Base-by-base conservation (phyloP, 1,140 invertebrate species). In the Solenopsis fugax region DNA sequence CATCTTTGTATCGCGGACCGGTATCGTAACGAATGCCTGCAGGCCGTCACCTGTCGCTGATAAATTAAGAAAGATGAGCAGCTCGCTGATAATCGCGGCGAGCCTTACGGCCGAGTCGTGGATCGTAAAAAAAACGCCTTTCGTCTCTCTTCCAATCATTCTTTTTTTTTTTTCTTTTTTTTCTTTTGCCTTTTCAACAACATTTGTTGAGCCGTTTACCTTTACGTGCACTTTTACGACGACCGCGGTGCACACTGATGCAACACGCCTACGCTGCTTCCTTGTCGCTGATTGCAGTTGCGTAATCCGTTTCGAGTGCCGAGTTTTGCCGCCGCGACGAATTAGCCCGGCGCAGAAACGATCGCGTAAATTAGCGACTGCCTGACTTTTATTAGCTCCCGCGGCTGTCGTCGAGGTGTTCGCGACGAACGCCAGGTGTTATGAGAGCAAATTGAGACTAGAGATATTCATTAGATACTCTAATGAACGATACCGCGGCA, bases 331-430 rank as follows among this genome's bases (percentile, higher is more conserved):
- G 45, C 18, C 60, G 34, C 37, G 72, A 54, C 56, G 67, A 87
- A 72, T 87, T 81, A 72, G 67, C 50, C n/a, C 41, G 7, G 76
- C 52, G 69, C 56, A 34, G 69, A 34, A 82, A 82, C 69, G 67
- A 75, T 24, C 86, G 50, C 52, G 76, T 87, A 88, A 88, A 82
- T 88, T 87, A 87, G 21, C 67, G 45, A 48, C 18, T 7, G 37
- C 18, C 21, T 58, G 87, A 87, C 86, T 88, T 88, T 88, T 87
- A 88, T 88, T 50, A 77, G 72, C 29, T 69, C 21, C 45, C 41
- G 29, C 60, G 34, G 50, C 62, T 58, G 72, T 87, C 62, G 82
- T 86, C 85, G 24, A 75, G 13, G 72, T 60, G 54, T 60, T 58
- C 12, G 60, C 56, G 41, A 50, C 9, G 21, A 50, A 50, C 65